Conservation (phyloP, 2,797 vertebrate species). For the Phalloptychus januarius region DNA sequence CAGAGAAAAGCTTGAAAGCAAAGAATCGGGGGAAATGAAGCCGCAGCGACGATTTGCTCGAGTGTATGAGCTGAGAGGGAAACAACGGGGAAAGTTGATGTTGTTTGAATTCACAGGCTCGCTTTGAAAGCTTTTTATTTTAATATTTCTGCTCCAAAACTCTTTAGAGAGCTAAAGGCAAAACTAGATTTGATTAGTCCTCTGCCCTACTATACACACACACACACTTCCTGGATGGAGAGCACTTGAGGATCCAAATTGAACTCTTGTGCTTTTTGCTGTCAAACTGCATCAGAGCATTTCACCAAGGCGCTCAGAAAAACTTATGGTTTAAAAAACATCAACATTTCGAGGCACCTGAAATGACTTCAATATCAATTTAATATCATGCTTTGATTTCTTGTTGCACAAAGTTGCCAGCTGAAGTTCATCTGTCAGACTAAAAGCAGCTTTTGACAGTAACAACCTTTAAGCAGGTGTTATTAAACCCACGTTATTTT, state of each 20-base stretch:
- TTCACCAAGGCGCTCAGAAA: conserved; percentile 51
- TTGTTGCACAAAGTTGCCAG: neutral
- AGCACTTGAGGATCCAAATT: conserved; percentile 75
- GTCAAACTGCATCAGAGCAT: conserved; percentile 56
- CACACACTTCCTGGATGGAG: conserved; percentile 60
- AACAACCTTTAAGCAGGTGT: neutral
- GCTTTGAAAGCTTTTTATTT: neutral
- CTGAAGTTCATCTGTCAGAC: neutral
- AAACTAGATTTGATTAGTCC: conserved; percentile 70
- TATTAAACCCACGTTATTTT: neutral
- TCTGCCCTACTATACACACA: conserved; percentile 14
- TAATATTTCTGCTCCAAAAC: neutral
- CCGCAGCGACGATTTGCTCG: neutral
- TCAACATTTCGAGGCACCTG: conserved; percentile 36
- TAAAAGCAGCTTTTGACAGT: conserved; percentile 9
- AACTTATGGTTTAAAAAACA: conserved; percentile 33
- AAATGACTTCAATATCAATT: conserved; percentile 31
- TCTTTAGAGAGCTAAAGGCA: neutral
- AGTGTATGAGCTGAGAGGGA: neutral
- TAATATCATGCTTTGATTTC: conserved; percentile 32
- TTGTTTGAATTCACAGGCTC: neutral
- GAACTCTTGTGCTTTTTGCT: conserved; percentile 63
- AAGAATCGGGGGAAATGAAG: conserved; percentile 1
- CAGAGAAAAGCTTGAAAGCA: conserved; percentile 5
- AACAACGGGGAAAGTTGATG: neutral